phyloP scores from a whole-genome alignment of 2,113 vertebrate genomes.

The Bungarus multicinctus region DNA sequence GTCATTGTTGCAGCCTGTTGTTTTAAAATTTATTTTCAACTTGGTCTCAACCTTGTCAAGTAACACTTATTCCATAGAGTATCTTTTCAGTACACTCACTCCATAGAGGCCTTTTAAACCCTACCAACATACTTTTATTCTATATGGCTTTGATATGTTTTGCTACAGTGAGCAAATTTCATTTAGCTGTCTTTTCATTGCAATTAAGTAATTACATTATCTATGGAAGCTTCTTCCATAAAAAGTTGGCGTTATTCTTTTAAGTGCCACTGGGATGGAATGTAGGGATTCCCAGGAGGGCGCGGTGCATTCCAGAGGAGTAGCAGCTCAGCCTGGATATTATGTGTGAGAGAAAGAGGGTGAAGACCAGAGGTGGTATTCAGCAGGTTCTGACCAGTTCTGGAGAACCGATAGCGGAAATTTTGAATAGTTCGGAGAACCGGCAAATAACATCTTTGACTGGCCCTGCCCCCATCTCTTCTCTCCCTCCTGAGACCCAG shows the following conservation, averaged over 20 bases:
- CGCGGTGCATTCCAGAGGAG: not conserved
- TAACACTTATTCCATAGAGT: not conserved
- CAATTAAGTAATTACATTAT: not conserved
- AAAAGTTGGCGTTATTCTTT: not conserved
- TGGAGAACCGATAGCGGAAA: too few species aligned
- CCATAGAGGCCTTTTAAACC: not conserved
- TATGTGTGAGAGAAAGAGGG: not conserved
- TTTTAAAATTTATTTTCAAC: not conserved
- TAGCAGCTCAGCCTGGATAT: not conserved
- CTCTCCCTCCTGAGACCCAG: too few species aligned
- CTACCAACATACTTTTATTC: not conserved
- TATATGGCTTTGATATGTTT: not conserved
- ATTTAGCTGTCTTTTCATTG: not conserved
- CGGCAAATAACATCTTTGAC: too few species aligned
- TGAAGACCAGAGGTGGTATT: not conserved
- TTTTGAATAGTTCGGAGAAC: too few species aligned
- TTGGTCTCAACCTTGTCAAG: not conserved
- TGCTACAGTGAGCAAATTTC: not conserved
- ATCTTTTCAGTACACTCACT: not conserved
- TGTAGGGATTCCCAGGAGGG: not conserved
- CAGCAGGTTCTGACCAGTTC: too few species aligned
- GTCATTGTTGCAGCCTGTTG: not conserved
- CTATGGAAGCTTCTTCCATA: not conserved
- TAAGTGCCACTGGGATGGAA: not conserved
- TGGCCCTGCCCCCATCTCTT: too few species aligned